phyloP scores from a whole-genome alignment of 2,797 vertebrate genomes.

The Taenioides sp. region DNA sequence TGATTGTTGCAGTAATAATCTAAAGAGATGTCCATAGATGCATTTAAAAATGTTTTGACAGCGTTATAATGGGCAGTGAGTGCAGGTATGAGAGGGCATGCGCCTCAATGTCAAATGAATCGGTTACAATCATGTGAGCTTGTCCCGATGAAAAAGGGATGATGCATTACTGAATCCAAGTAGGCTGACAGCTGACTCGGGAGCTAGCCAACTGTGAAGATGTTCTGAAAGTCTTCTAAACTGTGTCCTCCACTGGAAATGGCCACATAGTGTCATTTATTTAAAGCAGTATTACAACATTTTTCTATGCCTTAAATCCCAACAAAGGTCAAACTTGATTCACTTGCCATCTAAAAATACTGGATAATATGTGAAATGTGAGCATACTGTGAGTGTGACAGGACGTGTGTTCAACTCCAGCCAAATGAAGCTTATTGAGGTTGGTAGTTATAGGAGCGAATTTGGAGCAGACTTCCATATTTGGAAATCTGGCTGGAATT shows the following conservation, averaged over 20 bases:
- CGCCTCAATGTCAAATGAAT: constrained; percentile 38
- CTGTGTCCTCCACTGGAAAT: constrained; percentile 11
- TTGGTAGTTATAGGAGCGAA: too few relatives aligned
- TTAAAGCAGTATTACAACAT: background rate
- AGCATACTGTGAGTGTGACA: too few relatives aligned
- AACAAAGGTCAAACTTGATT: background rate
- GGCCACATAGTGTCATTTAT: constrained; percentile 19
- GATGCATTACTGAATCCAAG: constrained; percentile 48
- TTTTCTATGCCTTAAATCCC: background rate
- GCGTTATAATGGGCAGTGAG: constrained; percentile 11
- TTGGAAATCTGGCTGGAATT: too few relatives aligned
- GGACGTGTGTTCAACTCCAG: too few relatives aligned
- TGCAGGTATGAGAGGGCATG: constrained; percentile 9
- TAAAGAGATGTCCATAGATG: background rate
- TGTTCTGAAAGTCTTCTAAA: constrained; percentile 22
- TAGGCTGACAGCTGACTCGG: constrained; percentile 34
- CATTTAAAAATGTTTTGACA: constrained; percentile 13
- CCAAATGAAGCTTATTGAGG: too few relatives aligned
- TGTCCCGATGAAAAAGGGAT: constrained; percentile 35
- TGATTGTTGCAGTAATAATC: too few relatives aligned
- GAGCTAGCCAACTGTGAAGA: constrained; percentile 29
- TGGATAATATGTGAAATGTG: too few relatives aligned
- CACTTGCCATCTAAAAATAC: background rate
- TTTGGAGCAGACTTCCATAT: too few relatives aligned
- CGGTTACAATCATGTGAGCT: constrained; percentile 37